Evolutionary conservation across 1,140 invertebrate genomes (phyloP), one percentile per base, ranked within the genome.

Genomic region (Pinna nobilis): DNA sequence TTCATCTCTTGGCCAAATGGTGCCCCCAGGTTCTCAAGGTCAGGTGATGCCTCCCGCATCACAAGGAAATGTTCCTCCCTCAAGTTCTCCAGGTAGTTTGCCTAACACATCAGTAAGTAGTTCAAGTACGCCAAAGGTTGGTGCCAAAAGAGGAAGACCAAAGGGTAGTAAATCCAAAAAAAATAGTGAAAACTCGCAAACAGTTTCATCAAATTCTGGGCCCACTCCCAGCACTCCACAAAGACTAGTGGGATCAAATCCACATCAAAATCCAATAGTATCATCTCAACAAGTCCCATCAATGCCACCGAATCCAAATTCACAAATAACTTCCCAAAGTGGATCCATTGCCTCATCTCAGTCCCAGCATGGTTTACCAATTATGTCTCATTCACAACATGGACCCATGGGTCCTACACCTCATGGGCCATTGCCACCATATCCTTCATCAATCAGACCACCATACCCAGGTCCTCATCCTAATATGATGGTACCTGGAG

Each of bases 111-210:
- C 55, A n/a, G 30, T 33, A 33, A 30, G 15, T 20, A 18, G 3
- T 13, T n/a, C 55, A 7, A 33, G 37, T 25, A 35, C 55, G 33
- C 59, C 59, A 49, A 57, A 37, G 33, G 3, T 49, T 25, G 47
- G 35, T 20, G 35, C 47, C 23, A 47, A 49, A 63, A 37, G 60
- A 20, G 51, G 53, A 28, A 59, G 37, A 63, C 47, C 60, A 20
- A 53, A 72, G 23, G 50, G 37, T 37, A 44, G 59, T 37, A 63
- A 63, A 28, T 41, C 35, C 18, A 63, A 61, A 66, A 57, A 55
- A 20, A 72, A 51, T n/a, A 41, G 50, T 25, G 60, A 3, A 3
- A 39, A 41, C 20, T n/a, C 30, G 30, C 3, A 11, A 5, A 20
- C 9, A 3, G 0, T 4, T 3, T 20, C 4, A 35, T 53, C 4